Conservation (phyloP, 2,888 invertebrate species). For the Caenorhabditis plicata region DNA sequence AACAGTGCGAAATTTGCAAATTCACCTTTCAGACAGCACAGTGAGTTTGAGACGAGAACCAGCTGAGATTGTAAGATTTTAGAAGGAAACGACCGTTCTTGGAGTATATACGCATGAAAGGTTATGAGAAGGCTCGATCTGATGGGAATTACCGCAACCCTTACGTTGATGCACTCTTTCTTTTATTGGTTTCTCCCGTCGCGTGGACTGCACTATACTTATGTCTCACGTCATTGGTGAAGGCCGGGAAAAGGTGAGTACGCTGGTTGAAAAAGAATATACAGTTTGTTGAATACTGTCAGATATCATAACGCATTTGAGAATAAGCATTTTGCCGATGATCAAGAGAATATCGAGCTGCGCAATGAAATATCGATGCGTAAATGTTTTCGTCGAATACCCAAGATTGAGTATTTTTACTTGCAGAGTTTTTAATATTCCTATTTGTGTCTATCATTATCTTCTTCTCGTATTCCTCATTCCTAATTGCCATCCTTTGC, state of each 20-base stretch:
- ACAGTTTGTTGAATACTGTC: no score
- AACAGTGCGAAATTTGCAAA: constrained; percentile 78
- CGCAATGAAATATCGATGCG: constrained; percentile 31
- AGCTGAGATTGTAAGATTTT: no score
- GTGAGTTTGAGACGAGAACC: constrained; percentile 59
- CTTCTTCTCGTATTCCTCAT: constrained; percentile 19
- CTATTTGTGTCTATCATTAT: constrained; percentile 20
- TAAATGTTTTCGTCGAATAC: background rate
- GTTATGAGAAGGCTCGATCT: constrained; percentile 14
- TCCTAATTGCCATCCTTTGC: constrained; percentile 11
- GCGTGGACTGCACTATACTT: constrained; percentile 70
- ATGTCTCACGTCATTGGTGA: constrained; percentile 60
- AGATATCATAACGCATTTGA: constrained; percentile 28
- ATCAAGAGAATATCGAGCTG: constrained; percentile 13
- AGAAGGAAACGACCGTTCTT: constrained; percentile 67
- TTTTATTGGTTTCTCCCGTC: constrained; percentile 72
- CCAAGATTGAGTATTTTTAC: background rate
- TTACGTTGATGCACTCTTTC: constrained; percentile 71
- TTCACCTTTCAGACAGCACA: constrained; percentile 74
- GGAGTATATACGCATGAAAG: constrained; percentile 25
- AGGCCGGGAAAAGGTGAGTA: constrained; percentile 17
- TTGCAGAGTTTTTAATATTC: constrained; percentile 27
- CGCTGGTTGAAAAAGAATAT: background rate
- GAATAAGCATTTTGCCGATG: constrained; percentile 16
- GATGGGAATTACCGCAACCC: constrained; percentile 68